phyloP scores from a whole-genome alignment of 2,888 invertebrate genomes.

The Eledona agricola region DNA sequence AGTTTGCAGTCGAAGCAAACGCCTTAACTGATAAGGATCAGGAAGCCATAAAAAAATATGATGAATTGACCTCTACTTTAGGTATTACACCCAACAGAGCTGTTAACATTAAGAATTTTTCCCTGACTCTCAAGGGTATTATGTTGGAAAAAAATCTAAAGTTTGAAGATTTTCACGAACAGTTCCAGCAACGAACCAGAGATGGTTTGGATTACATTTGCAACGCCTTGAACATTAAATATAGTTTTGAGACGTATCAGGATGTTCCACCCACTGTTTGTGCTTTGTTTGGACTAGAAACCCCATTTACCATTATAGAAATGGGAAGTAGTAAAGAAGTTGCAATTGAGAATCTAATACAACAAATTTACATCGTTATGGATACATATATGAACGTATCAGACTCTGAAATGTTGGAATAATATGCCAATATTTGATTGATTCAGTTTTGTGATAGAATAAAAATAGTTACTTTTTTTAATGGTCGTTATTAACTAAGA shows the following conservation, averaged over 20 bases:
- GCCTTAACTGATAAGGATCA: slow-evolving; percentile 41
- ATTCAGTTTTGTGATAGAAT: too few species aligned
- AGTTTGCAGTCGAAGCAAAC: slow-evolving; percentile 35
- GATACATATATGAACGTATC: slow-evolving; percentile 31
- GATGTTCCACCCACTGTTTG: slow-evolving; percentile 42
- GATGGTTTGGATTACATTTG: slow-evolving; percentile 46
- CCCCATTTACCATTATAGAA: slow-evolving; percentile 48
- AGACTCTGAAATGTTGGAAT: too few species aligned
- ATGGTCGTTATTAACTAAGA: too few species aligned
- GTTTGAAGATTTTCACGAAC: slow-evolving; percentile 45
- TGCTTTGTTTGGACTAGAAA: slow-evolving; percentile 48
- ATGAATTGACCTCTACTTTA: slow-evolving; percentile 36
- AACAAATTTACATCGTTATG: slow-evolving; percentile 9
- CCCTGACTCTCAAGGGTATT: slow-evolving; percentile 46
- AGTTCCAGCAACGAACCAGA: slow-evolving; percentile 44
- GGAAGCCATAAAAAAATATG: slow-evolving; percentile 44
- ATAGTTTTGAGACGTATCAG: slow-evolving; percentile 44
- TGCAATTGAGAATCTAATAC: slow-evolving; percentile 11
- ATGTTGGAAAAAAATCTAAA: slow-evolving; percentile 46
- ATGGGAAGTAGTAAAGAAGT: slow-evolving; percentile 25
- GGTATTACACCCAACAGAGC: slow-evolving; percentile 46
- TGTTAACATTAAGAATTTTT: slow-evolving; percentile 48
- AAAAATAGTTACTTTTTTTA: too few species aligned
- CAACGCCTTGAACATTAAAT: slow-evolving; percentile 45
- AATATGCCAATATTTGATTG: too few species aligned